A percentile compares a stretch with the other conserved stretches of the same genome.
Evolutionary conservation across 2,797 vertebrate species (phyloP).

Genomic region (Lycodopsis pacificus): DNA sequence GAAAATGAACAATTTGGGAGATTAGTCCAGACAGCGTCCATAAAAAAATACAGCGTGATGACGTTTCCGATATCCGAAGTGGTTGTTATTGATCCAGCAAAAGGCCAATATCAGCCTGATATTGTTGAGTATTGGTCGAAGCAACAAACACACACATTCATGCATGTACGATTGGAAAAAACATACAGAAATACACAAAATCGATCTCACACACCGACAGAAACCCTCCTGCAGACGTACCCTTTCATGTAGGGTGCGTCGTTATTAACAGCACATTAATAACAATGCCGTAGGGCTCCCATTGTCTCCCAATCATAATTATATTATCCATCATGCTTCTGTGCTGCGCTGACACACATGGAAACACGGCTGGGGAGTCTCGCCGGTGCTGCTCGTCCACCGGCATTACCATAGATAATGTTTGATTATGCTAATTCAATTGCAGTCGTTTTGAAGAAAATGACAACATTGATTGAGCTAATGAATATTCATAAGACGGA

Average conservation of each 20-base stretch:
- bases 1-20: not conserved
- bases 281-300: constrained; percentile 68
- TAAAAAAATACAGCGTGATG: not conserved
- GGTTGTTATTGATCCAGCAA: not conserved
- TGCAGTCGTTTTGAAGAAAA: constrained; percentile 69
- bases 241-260: constrained; percentile 56
- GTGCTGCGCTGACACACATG: constrained; percentile 62
- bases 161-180: not conserved
- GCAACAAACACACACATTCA: not conserved
- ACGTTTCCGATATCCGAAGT: not conserved
- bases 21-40: not conserved
- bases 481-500: constrained; percentile 75
- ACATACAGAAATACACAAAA: not conserved
- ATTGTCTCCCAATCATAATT: constrained; percentile 75
- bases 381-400: constrained; percentile 45
- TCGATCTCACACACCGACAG: not conserved
- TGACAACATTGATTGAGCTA: constrained; percentile 67
- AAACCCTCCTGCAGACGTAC: constrained; percentile 36
- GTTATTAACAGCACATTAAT: constrained; percentile 74
- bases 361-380: constrained; percentile 61
- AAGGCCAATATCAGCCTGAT: not conserved
- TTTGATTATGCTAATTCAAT: constrained; percentile 80
- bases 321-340: constrained; percentile 76
- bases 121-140: not conserved
- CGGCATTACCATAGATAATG: constrained; percentile 75